These are phyloP conservation scores for Prionailurus viverrinus DNA, from an alignment of 2,113 vertebrate species.

Conservation along the genomic window DNA sequence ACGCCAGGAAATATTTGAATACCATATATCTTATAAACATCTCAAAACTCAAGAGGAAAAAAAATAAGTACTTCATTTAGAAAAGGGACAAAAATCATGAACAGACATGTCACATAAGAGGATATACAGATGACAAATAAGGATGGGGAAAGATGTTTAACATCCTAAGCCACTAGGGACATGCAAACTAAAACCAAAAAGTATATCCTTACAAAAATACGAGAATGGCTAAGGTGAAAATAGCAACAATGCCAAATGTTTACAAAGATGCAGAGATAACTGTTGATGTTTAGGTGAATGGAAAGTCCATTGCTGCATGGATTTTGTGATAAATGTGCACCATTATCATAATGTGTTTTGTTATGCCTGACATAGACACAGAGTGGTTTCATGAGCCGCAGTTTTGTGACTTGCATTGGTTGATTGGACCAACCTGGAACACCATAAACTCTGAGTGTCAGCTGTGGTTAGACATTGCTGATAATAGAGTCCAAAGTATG, in stretches of 20 bases:
- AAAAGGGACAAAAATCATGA: not conserved
- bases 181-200: not conserved
- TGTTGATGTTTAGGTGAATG: not conserved
- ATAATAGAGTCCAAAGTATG: not conserved
- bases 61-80: not conserved
- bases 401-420: not conserved
- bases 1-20: not conserved
- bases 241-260: not conserved
- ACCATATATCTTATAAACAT: not conserved
- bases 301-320: not conserved
- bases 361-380: not conserved
- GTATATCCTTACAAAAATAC: not conserved
- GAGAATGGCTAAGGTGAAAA: not conserved
- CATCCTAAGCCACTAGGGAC: not conserved
- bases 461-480: not conserved
- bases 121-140: not conserved
- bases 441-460: not conserved
- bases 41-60: not conserved
- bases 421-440: not conserved
- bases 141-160: not conserved
- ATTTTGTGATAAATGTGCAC: not conserved
- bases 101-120: not conserved
- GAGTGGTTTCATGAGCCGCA: not conserved
- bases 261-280: not conserved
- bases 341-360: not conserved